These are phyloP conservation scores for Tretioscincus oriximinensis DNA, from an alignment of 2,113 vertebrate species.

Conservation along the genomic window DNA sequence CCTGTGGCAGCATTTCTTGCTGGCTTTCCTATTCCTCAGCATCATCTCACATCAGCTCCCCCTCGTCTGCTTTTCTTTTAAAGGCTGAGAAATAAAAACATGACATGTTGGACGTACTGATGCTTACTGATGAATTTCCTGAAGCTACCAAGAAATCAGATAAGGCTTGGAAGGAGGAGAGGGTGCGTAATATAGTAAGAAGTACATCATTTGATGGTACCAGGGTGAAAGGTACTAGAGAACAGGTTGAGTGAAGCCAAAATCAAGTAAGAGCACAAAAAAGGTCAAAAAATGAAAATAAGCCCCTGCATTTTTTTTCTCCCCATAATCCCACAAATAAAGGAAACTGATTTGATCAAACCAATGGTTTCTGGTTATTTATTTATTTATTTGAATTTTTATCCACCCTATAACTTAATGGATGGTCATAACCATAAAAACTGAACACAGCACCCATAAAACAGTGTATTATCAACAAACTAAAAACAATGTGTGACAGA, in stretches of 20 bases:
- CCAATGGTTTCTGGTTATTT: no score
- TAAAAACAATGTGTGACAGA: neutral
- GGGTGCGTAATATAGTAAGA: neutral
- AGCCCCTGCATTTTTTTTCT: no score
- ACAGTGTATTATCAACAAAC: neutral
- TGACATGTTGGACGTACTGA: neutral
- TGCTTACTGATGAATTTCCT: slow-evolving; percentile 3
- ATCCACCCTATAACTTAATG: no score
- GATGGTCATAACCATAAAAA: no score
- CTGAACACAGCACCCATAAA: no score
- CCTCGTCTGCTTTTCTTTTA: neutral
- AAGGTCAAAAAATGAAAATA: neutral
- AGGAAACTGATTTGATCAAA: no score
- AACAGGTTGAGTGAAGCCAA: neutral
- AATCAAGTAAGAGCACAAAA: neutral
- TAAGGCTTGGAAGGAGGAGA: neutral
- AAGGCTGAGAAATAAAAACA: neutral
- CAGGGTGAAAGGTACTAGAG: neutral
- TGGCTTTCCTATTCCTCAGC: neutral
- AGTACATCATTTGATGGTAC: neutral
- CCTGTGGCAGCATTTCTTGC: slow-evolving; percentile 1
- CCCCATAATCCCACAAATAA: no score
- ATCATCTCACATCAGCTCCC: neutral
- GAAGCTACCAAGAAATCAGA: neutral
- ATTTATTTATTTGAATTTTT: no score